phyloP scores from a whole-genome alignment of 2,113 vertebrate genomes.

The Chloropsis hardwickii region DNA sequence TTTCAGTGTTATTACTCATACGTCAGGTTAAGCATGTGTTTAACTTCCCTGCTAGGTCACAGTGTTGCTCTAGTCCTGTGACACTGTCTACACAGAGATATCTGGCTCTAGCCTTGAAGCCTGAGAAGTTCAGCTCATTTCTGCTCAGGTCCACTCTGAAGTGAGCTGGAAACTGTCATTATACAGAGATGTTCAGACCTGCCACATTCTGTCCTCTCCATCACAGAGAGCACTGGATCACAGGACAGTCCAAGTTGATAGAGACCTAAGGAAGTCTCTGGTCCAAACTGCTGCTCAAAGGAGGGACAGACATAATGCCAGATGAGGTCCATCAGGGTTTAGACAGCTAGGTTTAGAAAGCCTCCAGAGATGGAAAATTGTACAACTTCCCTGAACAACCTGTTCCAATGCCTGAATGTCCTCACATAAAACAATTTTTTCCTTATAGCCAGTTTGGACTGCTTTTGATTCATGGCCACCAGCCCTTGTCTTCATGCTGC shows the following conservation, averaged over 20 bases:
- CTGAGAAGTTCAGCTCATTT: background rate
- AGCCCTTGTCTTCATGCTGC: background rate
- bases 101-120: background rate
- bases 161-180: background rate
- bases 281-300: background rate
- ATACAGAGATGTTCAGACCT: background rate
- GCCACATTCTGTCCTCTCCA: background rate
- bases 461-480: background rate
- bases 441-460: background rate
- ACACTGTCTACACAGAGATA: background rate
- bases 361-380: background rate
- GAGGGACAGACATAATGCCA: background rate
- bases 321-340: background rate
- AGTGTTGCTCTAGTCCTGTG: background rate
- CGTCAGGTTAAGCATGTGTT: background rate
- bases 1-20: background rate
- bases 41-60: background rate
- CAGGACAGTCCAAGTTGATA: background rate
- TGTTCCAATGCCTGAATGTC: background rate
- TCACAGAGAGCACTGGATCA: background rate
- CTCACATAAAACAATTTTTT: background rate
- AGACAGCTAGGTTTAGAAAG: background rate
- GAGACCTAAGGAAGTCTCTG: background rate
- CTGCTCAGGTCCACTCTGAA: background rate
- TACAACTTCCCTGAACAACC: background rate